These are phyloP conservation scores for Staurois parvus DNA, from an alignment of 2,797 vertebrate species.

Conservation along the genomic window DNA sequence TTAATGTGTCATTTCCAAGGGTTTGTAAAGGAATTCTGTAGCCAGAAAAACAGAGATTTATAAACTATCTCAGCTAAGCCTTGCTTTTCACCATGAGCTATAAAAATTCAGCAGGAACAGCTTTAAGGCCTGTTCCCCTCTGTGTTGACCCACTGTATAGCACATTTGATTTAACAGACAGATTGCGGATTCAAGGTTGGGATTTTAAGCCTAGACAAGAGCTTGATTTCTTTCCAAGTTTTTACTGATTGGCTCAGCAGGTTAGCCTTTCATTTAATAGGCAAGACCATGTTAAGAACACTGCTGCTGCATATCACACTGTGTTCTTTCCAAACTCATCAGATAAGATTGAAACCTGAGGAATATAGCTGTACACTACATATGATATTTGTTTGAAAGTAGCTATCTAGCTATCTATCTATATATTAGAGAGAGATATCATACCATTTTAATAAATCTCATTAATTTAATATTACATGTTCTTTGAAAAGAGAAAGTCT, in stretches of 20 bases:
- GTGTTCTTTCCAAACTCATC: conserved; percentile 54
- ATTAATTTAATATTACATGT: too few species aligned
- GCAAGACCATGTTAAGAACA: conserved; percentile 65
- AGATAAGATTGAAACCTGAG: conserved; percentile 29
- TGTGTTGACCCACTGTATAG: conserved; percentile 63
- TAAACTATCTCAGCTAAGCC: conserved; percentile 56
- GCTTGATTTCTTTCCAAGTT: conserved; percentile 66
- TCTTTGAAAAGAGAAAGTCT: too few species aligned
- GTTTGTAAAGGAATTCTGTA: conserved; percentile 53
- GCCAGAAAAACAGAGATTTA: conserved; percentile 57
- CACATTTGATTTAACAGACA: conserved; percentile 68
- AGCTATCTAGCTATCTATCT: not conserved
- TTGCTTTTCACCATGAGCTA: conserved; percentile 63
- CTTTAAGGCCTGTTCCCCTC: conserved; percentile 61
- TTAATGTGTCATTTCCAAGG: conserved; percentile 65
- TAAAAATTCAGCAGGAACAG: conserved; percentile 61
- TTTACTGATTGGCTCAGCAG: conserved; percentile 66
- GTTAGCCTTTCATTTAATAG: conserved; percentile 64
- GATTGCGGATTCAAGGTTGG: conserved; percentile 67
- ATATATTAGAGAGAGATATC: too few species aligned
- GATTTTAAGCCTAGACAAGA: conserved; percentile 67
- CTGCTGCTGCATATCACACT: conserved; percentile 60
- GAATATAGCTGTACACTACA: conserved; percentile 51
- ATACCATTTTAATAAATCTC: too few species aligned
- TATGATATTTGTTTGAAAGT: conserved; percentile 30